These are phyloP conservation scores for Aegithalos caudatus DNA, from an alignment of 2,113 vertebrate species.

Conservation along the genomic window DNA sequence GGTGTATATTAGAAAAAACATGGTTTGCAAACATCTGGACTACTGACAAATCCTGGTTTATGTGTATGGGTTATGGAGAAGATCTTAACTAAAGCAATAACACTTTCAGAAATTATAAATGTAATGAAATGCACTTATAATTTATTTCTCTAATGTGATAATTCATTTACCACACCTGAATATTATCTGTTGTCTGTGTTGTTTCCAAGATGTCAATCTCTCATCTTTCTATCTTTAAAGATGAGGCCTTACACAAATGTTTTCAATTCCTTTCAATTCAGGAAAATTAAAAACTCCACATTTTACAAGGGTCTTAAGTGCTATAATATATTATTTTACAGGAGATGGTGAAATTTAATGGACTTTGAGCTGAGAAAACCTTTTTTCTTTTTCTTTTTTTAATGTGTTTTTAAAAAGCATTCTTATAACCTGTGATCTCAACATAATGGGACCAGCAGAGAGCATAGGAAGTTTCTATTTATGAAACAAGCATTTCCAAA, in stretches of 20 bases:
- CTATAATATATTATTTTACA: not conserved
- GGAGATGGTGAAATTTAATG: not conserved
- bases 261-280: not conserved
- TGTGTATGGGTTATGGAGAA: not conserved
- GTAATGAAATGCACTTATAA: not conserved
- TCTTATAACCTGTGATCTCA: not conserved
- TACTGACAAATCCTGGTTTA: not conserved
- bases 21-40: not conserved
- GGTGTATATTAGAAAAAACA: not conserved
- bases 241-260: not conserved
- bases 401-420: not conserved
- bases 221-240: not conserved
- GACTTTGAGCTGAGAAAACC: not conserved
- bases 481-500: not conserved
- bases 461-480: not conserved
- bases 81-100: not conserved
- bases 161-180: not conserved
- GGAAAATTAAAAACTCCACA: not conserved
- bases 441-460: not conserved
- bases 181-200: not conserved
- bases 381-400: fast-evolving
- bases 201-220: not conserved
- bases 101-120: not conserved
- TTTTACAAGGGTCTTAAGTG: not conserved
- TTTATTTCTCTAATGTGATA: not conserved